These are phyloP conservation scores for Holothuria glaberrima DNA, from an alignment of 35 echinoderm and acorn worm species.

Conservation along the genomic window DNA sequence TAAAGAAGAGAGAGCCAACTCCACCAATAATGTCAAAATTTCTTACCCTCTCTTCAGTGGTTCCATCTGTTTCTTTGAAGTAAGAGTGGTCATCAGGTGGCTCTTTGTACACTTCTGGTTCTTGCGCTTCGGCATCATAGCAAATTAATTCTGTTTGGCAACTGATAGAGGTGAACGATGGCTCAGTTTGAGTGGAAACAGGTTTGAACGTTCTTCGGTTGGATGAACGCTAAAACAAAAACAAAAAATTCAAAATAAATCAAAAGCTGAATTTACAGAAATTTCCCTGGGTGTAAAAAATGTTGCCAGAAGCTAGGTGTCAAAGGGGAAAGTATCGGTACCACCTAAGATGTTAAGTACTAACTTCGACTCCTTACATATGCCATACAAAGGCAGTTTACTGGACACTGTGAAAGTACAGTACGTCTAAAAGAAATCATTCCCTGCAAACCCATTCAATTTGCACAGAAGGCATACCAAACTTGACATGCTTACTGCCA, in stretches of 20 bases:
- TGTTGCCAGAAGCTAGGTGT: background rate
- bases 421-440: background rate
- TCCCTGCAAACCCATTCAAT: background rate
- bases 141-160: slow-evolving; percentile 2
- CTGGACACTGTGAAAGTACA: no score
- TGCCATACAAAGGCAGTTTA: no score
- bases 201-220: background rate
- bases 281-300: background rate
- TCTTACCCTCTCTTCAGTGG: background rate
- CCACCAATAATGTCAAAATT: background rate
- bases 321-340: no score
- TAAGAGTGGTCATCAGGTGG: background rate
- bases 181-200: background rate
- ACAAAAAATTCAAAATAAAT: no score
- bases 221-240: background rate
- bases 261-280: background rate
- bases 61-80: background rate
- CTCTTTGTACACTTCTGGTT: background rate
- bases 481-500: background rate
- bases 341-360: no score
- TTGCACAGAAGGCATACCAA: background rate
- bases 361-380: no score
- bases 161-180: background rate
- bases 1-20: background rate
- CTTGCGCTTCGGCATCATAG: background rate